These are phyloP conservation scores for Ochropacha duplaris DNA, from an alignment of 2,888 invertebrate genomes.

Conservation along the genomic window DNA sequence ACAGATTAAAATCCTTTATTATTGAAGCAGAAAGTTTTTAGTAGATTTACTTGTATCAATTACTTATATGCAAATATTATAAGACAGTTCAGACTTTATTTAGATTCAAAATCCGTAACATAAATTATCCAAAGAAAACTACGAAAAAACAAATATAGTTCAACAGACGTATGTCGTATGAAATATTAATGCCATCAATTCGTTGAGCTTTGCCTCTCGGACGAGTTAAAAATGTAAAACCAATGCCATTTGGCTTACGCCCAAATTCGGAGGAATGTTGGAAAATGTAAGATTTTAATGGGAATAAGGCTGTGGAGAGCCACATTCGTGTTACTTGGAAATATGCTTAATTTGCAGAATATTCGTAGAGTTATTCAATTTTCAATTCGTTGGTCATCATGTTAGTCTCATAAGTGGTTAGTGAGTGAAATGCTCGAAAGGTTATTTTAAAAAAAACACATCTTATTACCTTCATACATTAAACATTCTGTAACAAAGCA, in stretches of 20 bases:
- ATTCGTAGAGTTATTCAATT: neutral
- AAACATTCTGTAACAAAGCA: too few relatives aligned
- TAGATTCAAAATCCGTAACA: slow-evolving; percentile 12
- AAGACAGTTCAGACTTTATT: too few relatives aligned
- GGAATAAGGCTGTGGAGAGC: slow-evolving; percentile 20
- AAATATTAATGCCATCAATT: slow-evolving; percentile 65
- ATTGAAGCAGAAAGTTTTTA: too few relatives aligned
- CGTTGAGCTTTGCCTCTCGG: slow-evolving; percentile 38
- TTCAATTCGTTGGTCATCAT: neutral
- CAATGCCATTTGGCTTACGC: slow-evolving; percentile 63
- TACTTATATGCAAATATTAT: too few relatives aligned
- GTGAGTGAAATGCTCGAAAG: too few relatives aligned
- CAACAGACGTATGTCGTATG: slow-evolving; percentile 30
- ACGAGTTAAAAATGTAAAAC: slow-evolving; percentile 66
- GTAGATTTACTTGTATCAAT: too few relatives aligned
- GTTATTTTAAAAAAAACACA: too few relatives aligned
- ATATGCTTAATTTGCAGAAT: slow-evolving; percentile 12
- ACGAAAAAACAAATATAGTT: slow-evolving; percentile 1
- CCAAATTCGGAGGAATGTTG: slow-evolving; percentile 41
- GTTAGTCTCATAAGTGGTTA: too few relatives aligned
- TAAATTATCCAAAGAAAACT: slow-evolving; percentile 8
- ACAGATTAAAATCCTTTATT: too few relatives aligned
- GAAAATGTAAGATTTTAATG: slow-evolving; percentile 23
- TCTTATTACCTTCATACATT: too few relatives aligned
- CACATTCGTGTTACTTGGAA: slow-evolving; percentile 4